Base-by-base conservation (phyloP, 2,888 invertebrate genomes). In the Xestia xanthographa region DNA sequence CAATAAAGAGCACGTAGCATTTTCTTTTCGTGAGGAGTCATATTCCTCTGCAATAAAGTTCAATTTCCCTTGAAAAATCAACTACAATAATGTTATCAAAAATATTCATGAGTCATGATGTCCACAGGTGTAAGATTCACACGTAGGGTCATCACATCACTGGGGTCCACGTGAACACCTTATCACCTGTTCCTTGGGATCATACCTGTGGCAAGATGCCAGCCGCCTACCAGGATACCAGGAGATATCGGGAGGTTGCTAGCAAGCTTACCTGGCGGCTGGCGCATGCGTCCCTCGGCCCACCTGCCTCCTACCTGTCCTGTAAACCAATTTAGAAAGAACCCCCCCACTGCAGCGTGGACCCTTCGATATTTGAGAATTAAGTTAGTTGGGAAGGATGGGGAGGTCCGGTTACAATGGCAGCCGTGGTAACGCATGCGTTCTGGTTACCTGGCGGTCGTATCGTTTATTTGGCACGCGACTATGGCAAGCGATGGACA, bases 121-220 rank as follows among this genome's bases (percentile, higher is more conserved):
- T 72, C 45, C 43, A 74, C 82, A 84, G 79, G 80, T 88, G 80
- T 73, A 66, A 60, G 71, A 80, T 76, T 77, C 67, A 60, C 72
- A 72, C 75, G 66, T 90, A 92, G 92, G 94, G 94, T 94, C 93
- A 92, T 88, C 92, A 91, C 93, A 92, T 88, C 92, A 91, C 91
- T 86, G 85, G 76, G 90, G 86, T 88, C 90, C 91, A 85, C 91
- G 87, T 92, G 93, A 91, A 94, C 93, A 88, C 88, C 90, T 79
- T 89, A 86, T 89, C 94, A 95, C 95, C 94, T 94, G 94, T 87
- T 88, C 88, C 92, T 94, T 92, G 93, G 93, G 92, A 95, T 94
- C 94, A 90, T 96, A 96, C 97, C 97, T 96, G 96, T 97, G 97
- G 96, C 97, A 96, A 94, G 90, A 93, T 97, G 97, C 97, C 97